Percentiles rank a stretch among this genome's conserved stretches.
phyloP scores from a whole-genome alignment of 2,113 vertebrate genomes.

The Coregonus clupeaformis region DNA sequence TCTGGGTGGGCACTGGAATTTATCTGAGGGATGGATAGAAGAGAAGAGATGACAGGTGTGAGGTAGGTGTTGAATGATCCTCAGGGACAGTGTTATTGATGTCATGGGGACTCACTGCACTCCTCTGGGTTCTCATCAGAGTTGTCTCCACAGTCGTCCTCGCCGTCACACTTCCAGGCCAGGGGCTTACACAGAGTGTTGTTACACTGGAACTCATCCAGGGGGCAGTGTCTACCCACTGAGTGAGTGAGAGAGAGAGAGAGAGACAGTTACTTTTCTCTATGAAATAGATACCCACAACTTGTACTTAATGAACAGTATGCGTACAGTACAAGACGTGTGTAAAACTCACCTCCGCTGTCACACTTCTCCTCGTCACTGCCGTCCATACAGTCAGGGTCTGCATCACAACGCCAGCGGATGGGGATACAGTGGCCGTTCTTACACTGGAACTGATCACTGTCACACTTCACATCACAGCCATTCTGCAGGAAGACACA shows the following conservation, averaged over 20 bases:
- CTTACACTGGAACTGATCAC: slow-evolving; percentile 95
- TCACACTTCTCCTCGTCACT: slow-evolving; percentile 91
- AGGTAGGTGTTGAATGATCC: not conserved
- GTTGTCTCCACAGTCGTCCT: slow-evolving; percentile 97
- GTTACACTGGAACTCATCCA: slow-evolving; percentile 96
- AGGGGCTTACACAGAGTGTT: slow-evolving; percentile 95
- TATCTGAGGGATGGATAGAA: slow-evolving; percentile 64
- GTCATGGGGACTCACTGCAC: slow-evolving; percentile 79
- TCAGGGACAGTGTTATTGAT: not conserved
- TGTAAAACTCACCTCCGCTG: slow-evolving; percentile 76
- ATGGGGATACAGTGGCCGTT: slow-evolving; percentile 93
- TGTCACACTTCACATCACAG: slow-evolving; percentile 89
- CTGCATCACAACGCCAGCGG: slow-evolving; percentile 92
- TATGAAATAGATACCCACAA: too few species aligned
- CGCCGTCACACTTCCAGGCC: slow-evolving; percentile 93
- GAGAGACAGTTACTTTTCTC: not conserved
- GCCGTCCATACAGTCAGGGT: slow-evolving; percentile 91
- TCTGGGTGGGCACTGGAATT: slow-evolving; percentile 88
- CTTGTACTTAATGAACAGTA: too few species aligned
- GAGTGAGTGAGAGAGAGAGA: not conserved
- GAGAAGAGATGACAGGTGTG: not conserved
- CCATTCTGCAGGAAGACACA: slow-evolving; percentile 77
- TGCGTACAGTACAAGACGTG: not conserved
- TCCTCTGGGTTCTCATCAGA: slow-evolving; percentile 91
- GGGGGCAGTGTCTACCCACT: slow-evolving; percentile 85